Evolutionary conservation across 2,888 invertebrate species (phyloP).

Genomic region (Mystacides longicornis): DNA sequence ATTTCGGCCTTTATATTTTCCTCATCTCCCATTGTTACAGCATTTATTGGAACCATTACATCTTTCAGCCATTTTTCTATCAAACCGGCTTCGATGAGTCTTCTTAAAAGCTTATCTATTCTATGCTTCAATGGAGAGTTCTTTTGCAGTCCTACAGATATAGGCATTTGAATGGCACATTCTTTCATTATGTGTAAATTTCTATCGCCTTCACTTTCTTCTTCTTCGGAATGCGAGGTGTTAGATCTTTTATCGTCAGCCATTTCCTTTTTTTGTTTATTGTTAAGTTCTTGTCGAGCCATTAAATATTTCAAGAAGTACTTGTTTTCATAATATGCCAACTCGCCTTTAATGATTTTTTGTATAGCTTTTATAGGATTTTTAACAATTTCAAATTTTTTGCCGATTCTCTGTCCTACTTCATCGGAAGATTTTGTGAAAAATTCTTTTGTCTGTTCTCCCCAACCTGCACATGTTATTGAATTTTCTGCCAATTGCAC

Average conservation of each 20-base stretch:
- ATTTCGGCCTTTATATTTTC: conserved; percentile 66
- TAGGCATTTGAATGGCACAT: conserved; percentile 73
- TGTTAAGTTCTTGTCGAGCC: conserved; percentile 45
- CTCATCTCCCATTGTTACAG: conserved; percentile 48
- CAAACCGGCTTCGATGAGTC: conserved; percentile 67
- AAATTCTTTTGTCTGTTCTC: conserved; percentile 59
- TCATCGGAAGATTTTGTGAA: conserved; percentile 64
- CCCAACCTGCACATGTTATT: conserved; percentile 65
- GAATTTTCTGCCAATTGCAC: conserved; percentile 59
- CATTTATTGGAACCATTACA: conserved; percentile 53
- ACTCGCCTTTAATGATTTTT: conserved; percentile 60
- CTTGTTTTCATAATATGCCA: conserved; percentile 74
- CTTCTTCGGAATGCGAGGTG: conserved; percentile 16
- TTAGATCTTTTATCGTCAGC: conserved; percentile 31
- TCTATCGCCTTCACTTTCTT: conserved; percentile 34
- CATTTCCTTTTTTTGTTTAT: conserved; percentile 28
- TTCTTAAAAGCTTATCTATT: conserved; percentile 58
- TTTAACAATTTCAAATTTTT: conserved; percentile 55
- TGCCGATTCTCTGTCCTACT: conserved; percentile 57
- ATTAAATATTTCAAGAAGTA: conserved; percentile 61
- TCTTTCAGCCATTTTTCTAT: conserved; percentile 74
- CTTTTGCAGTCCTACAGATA: conserved; percentile 73
- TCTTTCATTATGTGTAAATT: conserved; percentile 75
- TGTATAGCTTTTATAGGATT: conserved; percentile 58
- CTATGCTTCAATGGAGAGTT: conserved; percentile 69